Conservation (phyloP, 2,888 invertebrate genomes). For the Drosophila borborema region DNA sequence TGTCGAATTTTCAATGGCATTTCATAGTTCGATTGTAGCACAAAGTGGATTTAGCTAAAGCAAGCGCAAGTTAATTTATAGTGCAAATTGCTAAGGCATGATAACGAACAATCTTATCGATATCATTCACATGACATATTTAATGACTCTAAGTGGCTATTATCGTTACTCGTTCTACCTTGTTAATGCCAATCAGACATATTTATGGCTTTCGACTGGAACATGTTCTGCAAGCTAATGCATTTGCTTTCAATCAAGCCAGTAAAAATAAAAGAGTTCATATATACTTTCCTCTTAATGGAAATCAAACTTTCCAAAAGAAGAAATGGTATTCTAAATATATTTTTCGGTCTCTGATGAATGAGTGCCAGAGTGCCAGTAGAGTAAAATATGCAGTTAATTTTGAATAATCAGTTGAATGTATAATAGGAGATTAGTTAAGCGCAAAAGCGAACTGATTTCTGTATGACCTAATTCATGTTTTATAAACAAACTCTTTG, state of each 20-base stretch:
- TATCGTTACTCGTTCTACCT: slow-evolving; percentile 37
- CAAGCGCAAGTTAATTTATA: slow-evolving; percentile 26
- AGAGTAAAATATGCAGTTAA: neutral
- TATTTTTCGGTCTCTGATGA: neutral
- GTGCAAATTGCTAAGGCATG: slow-evolving; percentile 4
- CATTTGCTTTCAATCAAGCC: neutral
- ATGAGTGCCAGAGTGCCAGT: neutral
- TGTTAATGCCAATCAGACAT: slow-evolving; percentile 42
- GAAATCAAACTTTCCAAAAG: neutral
- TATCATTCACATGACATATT: slow-evolving; percentile 40
- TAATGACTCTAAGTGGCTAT: slow-evolving; percentile 39
- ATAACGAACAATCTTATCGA: slow-evolving; percentile 55
- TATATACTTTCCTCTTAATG: neutral
- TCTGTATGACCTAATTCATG: no score
- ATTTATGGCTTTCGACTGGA: neutral
- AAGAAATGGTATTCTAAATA: neutral
- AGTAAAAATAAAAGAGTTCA: neutral
- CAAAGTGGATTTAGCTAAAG: neutral
- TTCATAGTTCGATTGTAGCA: neutral
- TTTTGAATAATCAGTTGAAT: neutral
- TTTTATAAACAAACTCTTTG: no score
- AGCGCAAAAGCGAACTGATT: neutral
- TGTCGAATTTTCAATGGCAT: slow-evolving; percentile 6
- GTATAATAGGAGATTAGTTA: neutral
- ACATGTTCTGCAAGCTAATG: neutral